Percentiles rank a stretch among this genome's conserved stretches.
Conservation (phyloP, 2,113 vertebrate genomes). For the Sebastes fasciatus region DNA sequence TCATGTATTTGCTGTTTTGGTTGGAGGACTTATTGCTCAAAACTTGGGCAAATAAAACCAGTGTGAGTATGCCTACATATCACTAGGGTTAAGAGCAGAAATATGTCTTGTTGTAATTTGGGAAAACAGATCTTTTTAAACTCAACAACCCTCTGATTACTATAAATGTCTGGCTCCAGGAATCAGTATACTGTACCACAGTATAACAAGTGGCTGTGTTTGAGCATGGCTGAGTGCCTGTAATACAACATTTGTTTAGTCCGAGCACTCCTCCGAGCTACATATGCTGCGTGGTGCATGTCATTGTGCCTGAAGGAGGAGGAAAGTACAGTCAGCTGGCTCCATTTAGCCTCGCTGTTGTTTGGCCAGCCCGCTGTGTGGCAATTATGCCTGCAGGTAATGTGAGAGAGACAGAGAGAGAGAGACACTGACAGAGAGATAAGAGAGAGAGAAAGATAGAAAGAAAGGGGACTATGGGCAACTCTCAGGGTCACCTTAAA, state of each 20-base stretch:
- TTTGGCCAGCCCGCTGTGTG: conserved; percentile 48
- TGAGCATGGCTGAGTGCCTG: conserved; percentile 23
- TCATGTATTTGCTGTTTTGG: background rate
- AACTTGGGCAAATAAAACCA: background rate
- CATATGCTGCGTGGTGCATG: conserved; percentile 42
- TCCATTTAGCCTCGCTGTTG: conserved; percentile 58
- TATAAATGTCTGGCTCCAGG: background rate
- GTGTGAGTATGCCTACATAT: background rate
- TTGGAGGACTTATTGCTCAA: background rate
- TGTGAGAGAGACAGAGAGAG: background rate
- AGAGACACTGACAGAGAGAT: background rate
- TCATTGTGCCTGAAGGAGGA: conserved; percentile 56
- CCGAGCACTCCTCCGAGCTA: conserved; percentile 35
- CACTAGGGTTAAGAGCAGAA: background rate
- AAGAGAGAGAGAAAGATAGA: background rate
- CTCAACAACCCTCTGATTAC: background rate
- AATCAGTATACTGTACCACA: background rate
- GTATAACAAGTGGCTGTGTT: conserved; percentile 18
- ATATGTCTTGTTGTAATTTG: background rate
- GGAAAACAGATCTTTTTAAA: background rate
- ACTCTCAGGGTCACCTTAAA: conserved; percentile 58
- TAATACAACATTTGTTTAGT: conserved; percentile 43
- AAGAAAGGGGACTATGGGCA: background rate
- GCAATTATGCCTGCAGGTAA: conserved; percentile 64
- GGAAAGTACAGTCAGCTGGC: conserved; percentile 45